phyloP scores from a whole-genome alignment of 2,113 vertebrate genomes.

The Zosterops borbonicus region DNA sequence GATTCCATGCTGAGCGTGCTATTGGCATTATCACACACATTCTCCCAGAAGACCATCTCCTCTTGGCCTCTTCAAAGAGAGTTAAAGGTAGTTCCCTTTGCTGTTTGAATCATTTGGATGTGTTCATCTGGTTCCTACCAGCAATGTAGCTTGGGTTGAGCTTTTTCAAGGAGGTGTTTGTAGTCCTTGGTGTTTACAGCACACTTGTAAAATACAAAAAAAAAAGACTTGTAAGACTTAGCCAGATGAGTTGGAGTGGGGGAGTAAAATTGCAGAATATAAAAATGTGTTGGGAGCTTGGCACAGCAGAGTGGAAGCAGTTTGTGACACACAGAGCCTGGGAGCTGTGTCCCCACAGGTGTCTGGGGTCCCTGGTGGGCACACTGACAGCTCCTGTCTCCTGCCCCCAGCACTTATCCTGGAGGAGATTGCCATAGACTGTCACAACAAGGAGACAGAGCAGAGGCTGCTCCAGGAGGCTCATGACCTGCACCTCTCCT shows the following conservation, averaged over 20 bases:
- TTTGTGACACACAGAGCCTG: neutral
- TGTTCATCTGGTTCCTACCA: neutral
- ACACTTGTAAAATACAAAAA: neutral
- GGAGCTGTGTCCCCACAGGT: neutral
- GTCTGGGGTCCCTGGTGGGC: neutral
- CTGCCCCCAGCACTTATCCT: conserved; percentile 87
- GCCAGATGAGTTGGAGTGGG: neutral
- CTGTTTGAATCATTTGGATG: neutral
- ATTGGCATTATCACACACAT: conserved; percentile 99
- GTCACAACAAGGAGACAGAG: conserved; percentile 98
- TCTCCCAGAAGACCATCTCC: conserved; percentile 97
- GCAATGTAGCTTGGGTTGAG: neutral
- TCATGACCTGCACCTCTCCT: conserved; percentile 97
- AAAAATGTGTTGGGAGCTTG: neutral
- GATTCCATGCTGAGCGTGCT: conserved; percentile 98
- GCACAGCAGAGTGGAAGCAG: neutral
- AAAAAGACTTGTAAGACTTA: too few species aligned
- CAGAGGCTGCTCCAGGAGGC: conserved; percentile 96
- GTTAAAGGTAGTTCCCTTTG: conserved; percentile 86
- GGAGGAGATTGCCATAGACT: conserved; percentile 98
- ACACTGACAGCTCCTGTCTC: neutral
- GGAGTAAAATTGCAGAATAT: neutral
- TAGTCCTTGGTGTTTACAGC: neutral
- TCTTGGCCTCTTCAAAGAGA: conserved; percentile 97
- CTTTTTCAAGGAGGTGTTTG: neutral